Conservation (phyloP, 1,140 invertebrate genomes). For the Littorina saxatilis region DNA sequence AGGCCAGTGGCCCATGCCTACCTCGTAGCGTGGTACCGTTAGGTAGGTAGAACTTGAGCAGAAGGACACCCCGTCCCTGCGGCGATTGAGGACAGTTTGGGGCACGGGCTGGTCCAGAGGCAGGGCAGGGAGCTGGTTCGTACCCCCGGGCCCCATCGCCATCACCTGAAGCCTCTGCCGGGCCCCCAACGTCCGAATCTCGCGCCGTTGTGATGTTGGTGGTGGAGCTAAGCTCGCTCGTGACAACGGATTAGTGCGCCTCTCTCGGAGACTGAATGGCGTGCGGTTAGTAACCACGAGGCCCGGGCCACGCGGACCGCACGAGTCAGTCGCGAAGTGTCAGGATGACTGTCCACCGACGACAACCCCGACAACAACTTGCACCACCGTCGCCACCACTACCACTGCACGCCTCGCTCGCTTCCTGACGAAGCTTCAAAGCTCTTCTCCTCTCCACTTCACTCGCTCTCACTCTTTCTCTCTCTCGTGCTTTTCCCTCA, state of each 20-base stretch:
- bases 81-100: constrained; percentile 18
- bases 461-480: not conserved
- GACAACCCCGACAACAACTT: constrained; percentile 9
- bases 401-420: not conserved
- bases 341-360: not conserved
- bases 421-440: not conserved
- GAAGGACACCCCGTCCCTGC: constrained; percentile 31
- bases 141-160: constrained; percentile 28
- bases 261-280: not conserved
- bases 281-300: not conserved
- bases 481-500: not conserved
- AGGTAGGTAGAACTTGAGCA: constrained; percentile 21
- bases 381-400: not conserved
- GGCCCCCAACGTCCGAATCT: constrained; percentile 29
- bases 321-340: not conserved
- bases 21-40: constrained; percentile 27
- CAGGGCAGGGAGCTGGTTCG: constrained; percentile 22
- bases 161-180: constrained; percentile 10
- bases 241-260: constrained; percentile 17
- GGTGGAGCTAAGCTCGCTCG: constrained; percentile 22
- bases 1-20: no score
- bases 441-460: not conserved
- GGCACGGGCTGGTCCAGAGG: constrained; percentile 35
- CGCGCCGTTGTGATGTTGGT: constrained; percentile 27
- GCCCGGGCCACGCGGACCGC: constrained; percentile 15